Conservation (phyloP, 2,888 invertebrate species). For the Saturnia pavonia region DNA sequence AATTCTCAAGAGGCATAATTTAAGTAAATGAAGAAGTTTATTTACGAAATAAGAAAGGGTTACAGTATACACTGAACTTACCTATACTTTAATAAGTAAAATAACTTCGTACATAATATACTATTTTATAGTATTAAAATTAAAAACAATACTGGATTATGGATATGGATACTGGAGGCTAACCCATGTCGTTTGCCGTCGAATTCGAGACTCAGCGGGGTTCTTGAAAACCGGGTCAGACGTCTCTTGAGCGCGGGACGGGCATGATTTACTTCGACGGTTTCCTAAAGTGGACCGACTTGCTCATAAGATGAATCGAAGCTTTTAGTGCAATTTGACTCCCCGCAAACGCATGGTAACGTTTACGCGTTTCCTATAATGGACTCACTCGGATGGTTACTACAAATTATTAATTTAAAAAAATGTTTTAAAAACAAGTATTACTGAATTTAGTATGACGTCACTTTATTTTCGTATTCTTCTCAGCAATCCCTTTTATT, state of each 20-base stretch:
- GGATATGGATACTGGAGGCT: no score
- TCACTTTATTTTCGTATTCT: no score
- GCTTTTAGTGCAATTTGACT: slow-evolving; percentile 75
- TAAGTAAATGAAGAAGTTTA: no score
- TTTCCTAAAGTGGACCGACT: slow-evolving; percentile 71
- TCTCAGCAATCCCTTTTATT: no score
- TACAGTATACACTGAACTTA: not conserved
- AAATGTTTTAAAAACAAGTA: no score
- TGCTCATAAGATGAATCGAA: slow-evolving; percentile 72
- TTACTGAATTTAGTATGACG: no score
- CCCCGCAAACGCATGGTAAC: slow-evolving; percentile 61
- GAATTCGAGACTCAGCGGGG: slow-evolving; percentile 48
- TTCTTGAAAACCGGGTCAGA: slow-evolving; percentile 67
- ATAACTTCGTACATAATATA: not conserved
- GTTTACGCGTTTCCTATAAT: not conserved
- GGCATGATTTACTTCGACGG: slow-evolving; percentile 67
- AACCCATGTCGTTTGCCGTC: slow-evolving; percentile 30
- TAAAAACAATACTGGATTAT: slow-evolving; percentile 7
- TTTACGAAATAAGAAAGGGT: not conserved
- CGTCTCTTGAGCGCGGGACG: slow-evolving; percentile 50
- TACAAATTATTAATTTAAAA: no score
- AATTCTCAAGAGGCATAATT: no score
- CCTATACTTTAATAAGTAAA: not conserved
- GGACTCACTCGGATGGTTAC: not conserved
- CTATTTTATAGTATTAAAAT: not conserved